A percentile compares a stretch with the other conserved stretches of the same genome.
phyloP scores from a whole-genome alignment of 2,113 vertebrate species.

The Strigops habroptila region DNA sequence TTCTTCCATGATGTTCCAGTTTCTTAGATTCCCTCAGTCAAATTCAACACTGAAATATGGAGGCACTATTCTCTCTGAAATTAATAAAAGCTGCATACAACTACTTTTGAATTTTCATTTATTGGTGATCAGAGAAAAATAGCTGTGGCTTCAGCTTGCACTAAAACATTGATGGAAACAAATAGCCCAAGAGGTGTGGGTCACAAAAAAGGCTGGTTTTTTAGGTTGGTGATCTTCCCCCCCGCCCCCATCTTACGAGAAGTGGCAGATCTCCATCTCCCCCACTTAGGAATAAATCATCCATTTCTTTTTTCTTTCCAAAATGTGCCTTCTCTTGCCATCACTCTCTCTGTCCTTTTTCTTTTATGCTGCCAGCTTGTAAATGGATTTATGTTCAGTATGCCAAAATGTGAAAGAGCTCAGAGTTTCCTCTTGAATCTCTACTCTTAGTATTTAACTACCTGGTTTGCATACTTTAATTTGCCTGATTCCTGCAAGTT shows the following conservation, averaged over 20 bases:
- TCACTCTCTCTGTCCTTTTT: not conserved
- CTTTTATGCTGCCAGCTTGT: not conserved
- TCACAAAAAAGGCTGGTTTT: not conserved
- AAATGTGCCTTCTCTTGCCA: not conserved
- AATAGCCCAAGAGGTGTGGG: not conserved
- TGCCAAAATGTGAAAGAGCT: not conserved
- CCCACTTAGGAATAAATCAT: not conserved
- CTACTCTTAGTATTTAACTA: not conserved
- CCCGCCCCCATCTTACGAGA: not conserved
- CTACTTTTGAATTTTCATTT: not conserved
- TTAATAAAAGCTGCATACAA: not conserved
- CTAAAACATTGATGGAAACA: not conserved
- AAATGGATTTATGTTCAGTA: not conserved
- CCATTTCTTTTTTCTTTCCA: not conserved
- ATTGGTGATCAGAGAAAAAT: not conserved
- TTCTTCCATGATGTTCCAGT: not conserved
- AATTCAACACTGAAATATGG: not conserved
- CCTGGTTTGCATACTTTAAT: conserved; percentile 40
- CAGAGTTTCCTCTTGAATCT: conserved; percentile 7
- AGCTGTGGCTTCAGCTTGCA: not conserved
- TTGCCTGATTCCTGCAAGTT: conserved; percentile 32
- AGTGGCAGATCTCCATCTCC: not conserved
- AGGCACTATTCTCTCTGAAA: not conserved
- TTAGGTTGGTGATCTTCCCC: not conserved
- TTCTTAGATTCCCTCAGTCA: not conserved